Evolutionary conservation across 37 sponge, comb jelly and placozoan genomes (phyloP).

Genomic region (Petrosia ficiformis): DNA sequence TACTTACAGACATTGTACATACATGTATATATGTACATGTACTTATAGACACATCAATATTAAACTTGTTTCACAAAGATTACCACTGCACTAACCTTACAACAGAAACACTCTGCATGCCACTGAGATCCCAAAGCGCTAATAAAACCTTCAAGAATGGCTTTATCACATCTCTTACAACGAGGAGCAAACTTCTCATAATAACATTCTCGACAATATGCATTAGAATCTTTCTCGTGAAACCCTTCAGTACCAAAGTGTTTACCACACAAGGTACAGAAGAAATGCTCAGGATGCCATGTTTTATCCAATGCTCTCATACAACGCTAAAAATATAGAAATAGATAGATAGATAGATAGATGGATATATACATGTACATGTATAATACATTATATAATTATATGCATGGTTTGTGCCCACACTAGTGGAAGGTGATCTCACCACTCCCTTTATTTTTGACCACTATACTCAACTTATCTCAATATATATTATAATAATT

Average conservation of each 20-base stretch:
- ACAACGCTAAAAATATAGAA: slow-evolving; percentile 65
- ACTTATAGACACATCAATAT: no score
- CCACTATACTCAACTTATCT: background rate
- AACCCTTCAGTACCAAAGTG: slow-evolving; percentile 87
- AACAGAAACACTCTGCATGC: slow-evolving; percentile 98
- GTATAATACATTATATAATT: background rate
- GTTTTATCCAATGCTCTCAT: slow-evolving; percentile 94
- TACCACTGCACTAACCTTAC: slow-evolving; percentile 79
- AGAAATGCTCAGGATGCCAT: slow-evolving; percentile 99
- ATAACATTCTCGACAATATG: slow-evolving; percentile 96
- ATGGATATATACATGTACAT: slow-evolving; percentile 1
- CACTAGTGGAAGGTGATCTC: no score
- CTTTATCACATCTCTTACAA: slow-evolving; percentile 86
- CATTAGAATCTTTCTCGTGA: slow-evolving; percentile 93
- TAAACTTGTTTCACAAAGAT: no score
- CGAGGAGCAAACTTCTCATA: slow-evolving; percentile 96
- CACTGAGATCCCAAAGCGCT: slow-evolving; percentile 89
- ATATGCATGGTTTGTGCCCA: no score
- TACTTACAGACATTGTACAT: no score
- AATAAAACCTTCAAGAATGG: slow-evolving; percentile 93
- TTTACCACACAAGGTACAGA: slow-evolving; percentile 94
- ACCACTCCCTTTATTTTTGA: no score
- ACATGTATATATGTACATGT: no score
- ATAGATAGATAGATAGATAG: slow-evolving; percentile 11
- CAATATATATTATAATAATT: background rate